These are phyloP conservation scores for Hipparchia semele DNA, from an alignment of 2,888 invertebrate species.

Conservation along the genomic window DNA sequence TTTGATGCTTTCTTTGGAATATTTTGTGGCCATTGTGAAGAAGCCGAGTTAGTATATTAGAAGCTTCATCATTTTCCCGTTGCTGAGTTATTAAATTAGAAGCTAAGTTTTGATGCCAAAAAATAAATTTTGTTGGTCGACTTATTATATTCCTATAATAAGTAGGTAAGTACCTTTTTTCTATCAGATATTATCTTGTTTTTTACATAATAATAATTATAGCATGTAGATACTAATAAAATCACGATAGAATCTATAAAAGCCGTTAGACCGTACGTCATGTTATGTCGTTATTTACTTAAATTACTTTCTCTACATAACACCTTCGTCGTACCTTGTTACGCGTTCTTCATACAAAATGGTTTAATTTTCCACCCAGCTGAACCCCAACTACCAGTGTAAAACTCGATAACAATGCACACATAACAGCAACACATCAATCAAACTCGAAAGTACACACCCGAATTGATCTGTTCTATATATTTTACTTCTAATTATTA, in stretches of 20 bases:
- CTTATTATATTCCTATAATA: too few relatives aligned
- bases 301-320: slow-evolving; percentile 22
- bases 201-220: background rate
- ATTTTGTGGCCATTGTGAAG: too few relatives aligned
- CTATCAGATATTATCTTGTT: too few relatives aligned
- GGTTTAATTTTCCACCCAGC: slow-evolving; percentile 27
- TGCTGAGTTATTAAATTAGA: too few relatives aligned
- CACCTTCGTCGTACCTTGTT: slow-evolving; percentile 3
- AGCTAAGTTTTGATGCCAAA: too few relatives aligned
- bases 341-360: slow-evolving; percentile 19
- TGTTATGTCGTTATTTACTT: slow-evolving; percentile 14
- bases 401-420: slow-evolving; percentile 34
- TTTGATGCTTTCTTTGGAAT: too few relatives aligned
- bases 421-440: slow-evolving; percentile 47
- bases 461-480: slow-evolving; percentile 46
- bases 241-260: slow-evolving; percentile 5
- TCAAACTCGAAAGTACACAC: slow-evolving; percentile 47
- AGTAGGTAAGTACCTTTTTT: too few relatives aligned
- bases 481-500: slow-evolving; percentile 58
- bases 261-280: slow-evolving; percentile 1
- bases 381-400: slow-evolving; percentile 26
- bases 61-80: too few relatives aligned
- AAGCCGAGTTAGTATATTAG: too few relatives aligned
- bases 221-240: background rate
- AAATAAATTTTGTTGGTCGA: too few relatives aligned